Conservation (phyloP, 2,113 vertebrate species). For the Lamprotornis superbus region DNA sequence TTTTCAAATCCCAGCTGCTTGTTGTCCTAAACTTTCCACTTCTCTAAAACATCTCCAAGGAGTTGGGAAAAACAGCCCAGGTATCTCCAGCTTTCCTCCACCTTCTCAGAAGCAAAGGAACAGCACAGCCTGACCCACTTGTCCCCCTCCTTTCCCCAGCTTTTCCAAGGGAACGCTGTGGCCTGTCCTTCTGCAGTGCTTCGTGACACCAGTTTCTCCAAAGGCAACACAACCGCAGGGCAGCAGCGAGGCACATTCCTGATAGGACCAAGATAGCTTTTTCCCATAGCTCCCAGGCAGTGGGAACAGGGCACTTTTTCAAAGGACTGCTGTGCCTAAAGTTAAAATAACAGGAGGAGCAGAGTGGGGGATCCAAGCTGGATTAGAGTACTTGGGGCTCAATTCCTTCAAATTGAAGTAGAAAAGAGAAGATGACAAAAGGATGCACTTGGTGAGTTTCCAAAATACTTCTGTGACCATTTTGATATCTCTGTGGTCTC, state of each 20-base stretch:
- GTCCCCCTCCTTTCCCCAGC: not conserved
- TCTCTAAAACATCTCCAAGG: not conserved
- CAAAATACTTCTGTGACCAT: not conserved
- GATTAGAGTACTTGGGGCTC: not conserved
- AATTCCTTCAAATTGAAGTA: not conserved
- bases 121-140: not conserved
- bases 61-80: not conserved
- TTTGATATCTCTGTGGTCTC: not conserved
- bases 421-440: slow-evolving; percentile 26
- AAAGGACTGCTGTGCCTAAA: slow-evolving; percentile 49
- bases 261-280: slow-evolving; percentile 68
- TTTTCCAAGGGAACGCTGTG: not conserved
- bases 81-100: not conserved
- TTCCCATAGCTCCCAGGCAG: slow-evolving; percentile 65
- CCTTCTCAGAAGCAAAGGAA: not conserved
- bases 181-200: not conserved
- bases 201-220: not conserved
- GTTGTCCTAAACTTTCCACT: not conserved
- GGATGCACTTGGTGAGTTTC: slow-evolving; percentile 8
- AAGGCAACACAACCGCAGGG: slow-evolving; percentile 52
- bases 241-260: slow-evolving; percentile 62
- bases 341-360: slow-evolving; percentile 64
- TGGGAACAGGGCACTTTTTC: slow-evolving; percentile 60
- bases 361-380: not conserved
- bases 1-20: not conserved